Evolutionary conservation across 2,888 invertebrate species (phyloP), one percentile per base, ranked within the genome.

Genomic region (Lucinisca nassula): DNA sequence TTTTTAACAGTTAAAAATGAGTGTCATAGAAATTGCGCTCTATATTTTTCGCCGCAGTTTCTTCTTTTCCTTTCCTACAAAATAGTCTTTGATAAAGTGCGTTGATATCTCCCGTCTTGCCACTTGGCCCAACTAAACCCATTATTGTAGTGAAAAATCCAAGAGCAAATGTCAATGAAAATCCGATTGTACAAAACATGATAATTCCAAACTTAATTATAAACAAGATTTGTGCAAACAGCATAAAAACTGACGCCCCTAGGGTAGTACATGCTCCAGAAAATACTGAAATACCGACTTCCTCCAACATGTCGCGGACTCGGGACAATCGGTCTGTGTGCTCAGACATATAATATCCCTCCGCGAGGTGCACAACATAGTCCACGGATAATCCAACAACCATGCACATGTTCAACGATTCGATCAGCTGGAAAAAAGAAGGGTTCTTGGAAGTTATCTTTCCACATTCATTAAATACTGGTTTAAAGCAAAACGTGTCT

Each of bases 341-440:
- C n/a, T 84, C 75, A 0, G 95, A 93, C 74, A 92, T 87, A 83
- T 93, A 92, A 85, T 95, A 95, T 76, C 94, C 95, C 75, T 95
- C 95, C 58, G 95, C 95, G 55, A 95, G 82, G 73, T 95, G 95
- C 0, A 95, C 95, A 21, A 95, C 95, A 79, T 95, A 95, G 87
- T 95, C 95, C 45, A 95, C 94, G 14, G 95, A 90, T 38, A 95
- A 90, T 4, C 95, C 95, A 24, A 94, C 94, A 4, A 95, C 95
- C 84, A 95, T 91, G 8, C 93, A 94, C 88, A 95, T 90, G 85
- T 95, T 95, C n/a, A 95, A 82, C 0, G 95, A 94, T 83, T 95
- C 95, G 75, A 95, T 76, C 8, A 95, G 80, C 94, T 94, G 90
- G 27, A 51, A 58, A 24, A 58, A 27, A 27, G 51, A 14, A n/a